Conservation (phyloP, 1,140 invertebrate genomes). For the Rhagoletis zephyria region DNA sequence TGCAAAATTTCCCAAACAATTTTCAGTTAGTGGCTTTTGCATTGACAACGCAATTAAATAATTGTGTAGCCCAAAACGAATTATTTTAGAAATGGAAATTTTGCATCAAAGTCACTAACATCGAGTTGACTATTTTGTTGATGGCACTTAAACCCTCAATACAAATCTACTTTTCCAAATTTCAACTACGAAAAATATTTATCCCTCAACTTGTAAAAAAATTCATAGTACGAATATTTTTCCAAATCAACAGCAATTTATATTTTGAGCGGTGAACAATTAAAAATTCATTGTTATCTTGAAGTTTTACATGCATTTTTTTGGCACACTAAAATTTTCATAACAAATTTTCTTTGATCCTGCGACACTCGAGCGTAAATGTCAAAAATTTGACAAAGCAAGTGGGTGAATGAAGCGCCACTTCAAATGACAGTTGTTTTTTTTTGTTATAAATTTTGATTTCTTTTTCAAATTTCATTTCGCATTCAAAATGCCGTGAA, state of each 20-base stretch:
- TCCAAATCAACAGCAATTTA: not conserved
- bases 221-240: not conserved
- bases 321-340: not conserved
- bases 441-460: not conserved
- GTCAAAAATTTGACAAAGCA: constrained; percentile 53
- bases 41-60: no score
- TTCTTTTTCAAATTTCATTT: not conserved
- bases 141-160: no score
- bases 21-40: no score
- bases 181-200: not conserved
- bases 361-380: constrained; percentile 33
- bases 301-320: not conserved
- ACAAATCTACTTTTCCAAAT: no score
- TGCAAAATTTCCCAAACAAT: no score
- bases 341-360: constrained; percentile 29
- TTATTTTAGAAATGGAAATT: no score
- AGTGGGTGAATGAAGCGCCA: constrained; percentile 29
- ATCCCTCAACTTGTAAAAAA: not conserved
- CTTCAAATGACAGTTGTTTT: constrained; percentile 49
- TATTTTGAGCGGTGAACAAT: not conserved
- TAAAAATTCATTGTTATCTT: constrained; percentile 47
- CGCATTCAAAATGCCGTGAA: constrained; percentile 33
- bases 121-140: no score
- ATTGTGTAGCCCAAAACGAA: no score
- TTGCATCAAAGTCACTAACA: no score